Evolutionary conservation across 1,140 invertebrate species (phyloP).

Genomic region (Drosophila elegans): DNA sequence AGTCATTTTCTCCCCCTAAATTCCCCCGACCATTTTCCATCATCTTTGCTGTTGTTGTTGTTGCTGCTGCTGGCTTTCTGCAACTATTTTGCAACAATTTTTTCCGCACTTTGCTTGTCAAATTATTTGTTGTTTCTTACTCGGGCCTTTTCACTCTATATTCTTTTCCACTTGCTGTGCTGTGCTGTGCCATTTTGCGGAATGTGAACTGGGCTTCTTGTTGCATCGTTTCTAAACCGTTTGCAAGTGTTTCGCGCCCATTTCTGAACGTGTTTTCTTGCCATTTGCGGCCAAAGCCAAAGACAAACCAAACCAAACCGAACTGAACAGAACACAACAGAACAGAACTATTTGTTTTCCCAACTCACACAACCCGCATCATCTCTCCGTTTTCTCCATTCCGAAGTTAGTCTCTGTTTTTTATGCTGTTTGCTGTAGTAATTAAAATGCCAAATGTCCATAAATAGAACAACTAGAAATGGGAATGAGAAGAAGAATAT

Average conservation of each 20-base stretch:
- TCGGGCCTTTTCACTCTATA: constrained; percentile 15
- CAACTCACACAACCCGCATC: neutral
- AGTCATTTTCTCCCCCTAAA: constrained; percentile 35
- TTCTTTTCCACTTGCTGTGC: constrained; percentile 6
- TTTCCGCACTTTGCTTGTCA: constrained; percentile 50
- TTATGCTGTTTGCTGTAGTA: constrained; percentile 50
- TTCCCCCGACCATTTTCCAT: neutral
- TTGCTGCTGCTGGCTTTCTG: constrained; percentile 8
- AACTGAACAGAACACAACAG: neutral
- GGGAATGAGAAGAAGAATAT: constrained; percentile 14
- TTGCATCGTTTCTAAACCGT: constrained; percentile 22
- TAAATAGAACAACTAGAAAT: constrained; percentile 45
- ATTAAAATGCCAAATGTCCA: constrained; percentile 59
- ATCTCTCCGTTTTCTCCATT: neutral
- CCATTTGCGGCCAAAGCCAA: constrained; percentile 56
- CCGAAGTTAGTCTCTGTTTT: constrained; percentile 21
- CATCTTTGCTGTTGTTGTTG: constrained; percentile 13
- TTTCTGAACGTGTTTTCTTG: constrained; percentile 62
- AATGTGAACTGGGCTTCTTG: constrained; percentile 18
- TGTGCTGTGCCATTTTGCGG: constrained; percentile 24
- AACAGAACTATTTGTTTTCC: constrained; percentile 20
- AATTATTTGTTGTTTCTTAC: constrained; percentile 49
- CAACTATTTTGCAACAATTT: constrained; percentile 53
- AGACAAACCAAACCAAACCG: constrained; percentile 27
- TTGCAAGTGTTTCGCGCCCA: constrained; percentile 33